Evolutionary conservation across 53 echinoderm and acorn worm genomes (phyloP).

Genomic region (Temnopleurus reevesii): DNA sequence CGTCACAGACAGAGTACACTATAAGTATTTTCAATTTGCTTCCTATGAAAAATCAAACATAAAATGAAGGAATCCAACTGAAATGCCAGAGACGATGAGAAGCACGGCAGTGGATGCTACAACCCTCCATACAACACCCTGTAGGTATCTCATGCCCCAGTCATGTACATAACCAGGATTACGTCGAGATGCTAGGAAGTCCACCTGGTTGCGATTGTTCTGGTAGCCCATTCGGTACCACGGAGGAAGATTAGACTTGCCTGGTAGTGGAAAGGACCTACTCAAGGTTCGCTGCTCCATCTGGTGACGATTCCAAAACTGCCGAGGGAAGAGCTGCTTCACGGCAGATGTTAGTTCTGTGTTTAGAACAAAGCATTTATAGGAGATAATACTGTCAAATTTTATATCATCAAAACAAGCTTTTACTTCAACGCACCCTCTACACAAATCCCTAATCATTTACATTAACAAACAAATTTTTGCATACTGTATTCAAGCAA

Average conservation of each 20-base stretch:
- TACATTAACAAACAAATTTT: no score
- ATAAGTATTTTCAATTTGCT: not conserved
- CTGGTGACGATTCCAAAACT: constrained; percentile 60
- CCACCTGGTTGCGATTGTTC: constrained; percentile 56
- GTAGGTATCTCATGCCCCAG: constrained; percentile 53
- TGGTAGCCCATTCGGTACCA: constrained; percentile 57
- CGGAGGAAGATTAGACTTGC: constrained; percentile 40
- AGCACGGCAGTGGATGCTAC: constrained; percentile 46
- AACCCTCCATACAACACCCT: constrained; percentile 51
- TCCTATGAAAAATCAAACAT: constrained; percentile 57
- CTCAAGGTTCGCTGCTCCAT: constrained; percentile 67
- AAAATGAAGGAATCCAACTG: constrained; percentile 50
- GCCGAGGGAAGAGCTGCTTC: constrained; percentile 62
- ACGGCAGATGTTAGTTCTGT: constrained; percentile 71
- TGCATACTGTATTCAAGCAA: no score
- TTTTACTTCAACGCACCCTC: no score
- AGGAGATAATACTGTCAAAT: no score
- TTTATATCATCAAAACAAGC: no score
- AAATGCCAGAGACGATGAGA: constrained; percentile 38
- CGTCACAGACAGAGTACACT: not conserved
- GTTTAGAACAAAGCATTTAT: not conserved
- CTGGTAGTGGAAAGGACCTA: constrained; percentile 73
- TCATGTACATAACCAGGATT: constrained; percentile 54
- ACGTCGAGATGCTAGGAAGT: constrained; percentile 44
- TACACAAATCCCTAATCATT: no score